phyloP scores from a whole-genome alignment of 2,888 invertebrate genomes.

The Syrphus vitripennis region DNA sequence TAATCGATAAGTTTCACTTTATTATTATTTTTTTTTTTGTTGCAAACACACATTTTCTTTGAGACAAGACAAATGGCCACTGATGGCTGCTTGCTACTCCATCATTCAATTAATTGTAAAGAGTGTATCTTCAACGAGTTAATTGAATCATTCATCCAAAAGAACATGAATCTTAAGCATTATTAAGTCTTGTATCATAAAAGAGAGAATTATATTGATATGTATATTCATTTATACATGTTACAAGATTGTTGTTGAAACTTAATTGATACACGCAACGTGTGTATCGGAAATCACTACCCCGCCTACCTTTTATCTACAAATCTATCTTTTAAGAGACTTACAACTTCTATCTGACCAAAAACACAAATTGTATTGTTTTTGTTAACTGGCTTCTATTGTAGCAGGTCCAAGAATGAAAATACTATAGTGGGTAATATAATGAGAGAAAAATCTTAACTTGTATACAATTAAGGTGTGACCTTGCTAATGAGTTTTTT shows the following conservation, averaged over 20 bases:
- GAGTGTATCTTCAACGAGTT: background rate
- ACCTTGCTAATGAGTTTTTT: constrained; percentile 63
- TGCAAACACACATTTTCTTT: constrained; percentile 36
- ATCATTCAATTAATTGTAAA: constrained; percentile 10
- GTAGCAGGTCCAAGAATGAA: background rate
- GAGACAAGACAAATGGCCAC: constrained; percentile 8
- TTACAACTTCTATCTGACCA: constrained; percentile 9
- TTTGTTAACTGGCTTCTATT: background rate
- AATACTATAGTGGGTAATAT: constrained; percentile 30
- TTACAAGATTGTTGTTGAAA: background rate
- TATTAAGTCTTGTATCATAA: background rate
- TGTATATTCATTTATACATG: background rate
- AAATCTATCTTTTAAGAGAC: background rate
- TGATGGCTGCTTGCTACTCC: background rate
- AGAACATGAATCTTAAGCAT: background rate
- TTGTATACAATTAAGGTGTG: constrained; percentile 53
- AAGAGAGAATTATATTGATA: background rate
- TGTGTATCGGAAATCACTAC: constrained; percentile 13
- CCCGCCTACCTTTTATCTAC: background rate
- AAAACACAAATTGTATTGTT: background rate
- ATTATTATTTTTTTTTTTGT: too few species aligned
- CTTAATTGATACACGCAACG: constrained; percentile 9
- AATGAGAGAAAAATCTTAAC: constrained; percentile 55
- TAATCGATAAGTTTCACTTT: constrained; percentile 35
- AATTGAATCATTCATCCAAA: constrained; percentile 23